Conservation (phyloP, 2,888 invertebrate genomes). For the Antitype chi region DNA sequence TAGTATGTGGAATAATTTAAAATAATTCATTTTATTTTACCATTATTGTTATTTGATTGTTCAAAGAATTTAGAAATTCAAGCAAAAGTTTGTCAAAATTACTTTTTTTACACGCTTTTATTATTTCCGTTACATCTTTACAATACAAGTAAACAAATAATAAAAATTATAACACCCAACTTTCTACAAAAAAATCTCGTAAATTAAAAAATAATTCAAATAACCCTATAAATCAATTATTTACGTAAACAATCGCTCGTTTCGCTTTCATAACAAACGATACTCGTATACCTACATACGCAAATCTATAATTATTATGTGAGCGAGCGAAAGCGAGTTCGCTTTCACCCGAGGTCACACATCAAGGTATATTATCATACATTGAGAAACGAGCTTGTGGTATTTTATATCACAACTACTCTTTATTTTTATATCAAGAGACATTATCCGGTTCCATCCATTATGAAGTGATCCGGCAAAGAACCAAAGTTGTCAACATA, state of each 20-base stretch:
- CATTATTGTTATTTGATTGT: too few relatives aligned
- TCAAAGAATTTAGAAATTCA: too few relatives aligned
- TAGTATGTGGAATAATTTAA: too few relatives aligned
- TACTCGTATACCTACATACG: constrained; percentile 1
- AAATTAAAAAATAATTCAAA: neutral
- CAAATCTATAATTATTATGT: constrained; percentile 62
- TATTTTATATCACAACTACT: constrained; percentile 15
- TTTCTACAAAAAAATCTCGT: constrained; percentile 14
- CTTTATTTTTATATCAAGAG: constrained; percentile 10
- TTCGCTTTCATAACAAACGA: constrained; percentile 59
- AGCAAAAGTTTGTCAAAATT: too few relatives aligned
- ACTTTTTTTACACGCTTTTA: too few relatives aligned
- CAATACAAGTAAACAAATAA: too few relatives aligned
- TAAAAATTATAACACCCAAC: neutral
- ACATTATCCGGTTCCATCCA: neutral
- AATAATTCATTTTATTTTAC: too few relatives aligned
- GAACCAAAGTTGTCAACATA: too few relatives aligned
- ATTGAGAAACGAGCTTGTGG: constrained; percentile 7
- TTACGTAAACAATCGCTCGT: constrained; percentile 13
- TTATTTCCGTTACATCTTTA: too few relatives aligned
- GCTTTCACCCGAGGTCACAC: constrained; percentile 68
- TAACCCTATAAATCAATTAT: constrained; percentile 40
- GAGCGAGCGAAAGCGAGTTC: constrained; percentile 68
- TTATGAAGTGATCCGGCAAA: too few relatives aligned
- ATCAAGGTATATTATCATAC: constrained; percentile 44